phyloP scores from a whole-genome alignment of 2,113 vertebrate species.

The Typhlomys cinereus region DNA sequence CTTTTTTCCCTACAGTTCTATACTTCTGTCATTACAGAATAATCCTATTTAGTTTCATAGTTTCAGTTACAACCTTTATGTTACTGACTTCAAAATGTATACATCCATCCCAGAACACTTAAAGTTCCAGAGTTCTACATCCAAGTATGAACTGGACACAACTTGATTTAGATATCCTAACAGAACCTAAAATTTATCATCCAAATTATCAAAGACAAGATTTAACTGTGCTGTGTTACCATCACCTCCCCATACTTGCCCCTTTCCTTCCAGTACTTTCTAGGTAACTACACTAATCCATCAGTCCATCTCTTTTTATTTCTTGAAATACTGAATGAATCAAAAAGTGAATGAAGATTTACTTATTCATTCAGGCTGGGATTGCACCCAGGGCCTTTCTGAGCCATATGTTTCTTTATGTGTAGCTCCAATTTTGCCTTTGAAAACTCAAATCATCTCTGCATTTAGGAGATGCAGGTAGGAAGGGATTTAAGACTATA shows the following conservation, averaged over 20 bases:
- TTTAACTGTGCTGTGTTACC: too few species aligned
- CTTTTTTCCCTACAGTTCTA: too few species aligned
- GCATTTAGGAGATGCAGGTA: not conserved
- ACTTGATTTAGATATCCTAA: not conserved
- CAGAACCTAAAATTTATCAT: not conserved
- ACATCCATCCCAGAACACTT: not conserved
- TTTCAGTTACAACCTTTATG: not conserved
- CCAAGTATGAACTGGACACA: not conserved
- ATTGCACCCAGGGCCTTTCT: not conserved
- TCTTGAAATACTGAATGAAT: not conserved
- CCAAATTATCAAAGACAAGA: too few species aligned
- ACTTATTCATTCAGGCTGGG: not conserved
- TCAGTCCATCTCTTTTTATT: too few species aligned
- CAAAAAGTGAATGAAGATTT: not conserved
- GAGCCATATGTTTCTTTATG: not conserved
- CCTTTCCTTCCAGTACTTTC: too few species aligned
- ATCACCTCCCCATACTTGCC: too few species aligned
- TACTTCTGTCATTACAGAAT: not conserved
- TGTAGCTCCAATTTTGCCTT: not conserved
- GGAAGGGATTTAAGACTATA: not conserved
- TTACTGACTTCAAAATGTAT: constrained; percentile 4
- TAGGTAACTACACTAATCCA: too few species aligned
- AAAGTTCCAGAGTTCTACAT: not conserved
- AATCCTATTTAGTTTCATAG: constrained; percentile 5
- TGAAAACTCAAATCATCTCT: not conserved